Evolutionary conservation across 2,888 invertebrate species (phyloP).

Genomic region (Eristalinus sepulchralis): DNA sequence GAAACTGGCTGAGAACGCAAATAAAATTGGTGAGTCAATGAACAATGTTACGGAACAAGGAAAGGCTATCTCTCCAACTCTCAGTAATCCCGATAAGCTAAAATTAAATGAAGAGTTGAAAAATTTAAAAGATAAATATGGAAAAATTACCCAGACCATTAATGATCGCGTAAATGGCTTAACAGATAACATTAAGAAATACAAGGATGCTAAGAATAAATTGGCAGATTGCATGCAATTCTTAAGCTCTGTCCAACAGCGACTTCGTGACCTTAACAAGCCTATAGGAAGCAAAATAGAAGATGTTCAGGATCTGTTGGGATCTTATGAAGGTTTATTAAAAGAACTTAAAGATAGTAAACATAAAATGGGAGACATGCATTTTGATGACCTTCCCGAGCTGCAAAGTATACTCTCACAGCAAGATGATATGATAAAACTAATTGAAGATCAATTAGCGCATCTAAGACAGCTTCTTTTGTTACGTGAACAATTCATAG

Average conservation of each 20-base stretch:
- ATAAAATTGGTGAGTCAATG: constrained; percentile 86
- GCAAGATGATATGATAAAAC: constrained; percentile 92
- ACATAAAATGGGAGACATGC: constrained; percentile 88
- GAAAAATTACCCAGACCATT: constrained; percentile 87
- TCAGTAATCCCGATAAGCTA: constrained; percentile 92
- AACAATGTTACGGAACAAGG: constrained; percentile 90
- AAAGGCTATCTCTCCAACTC: constrained; percentile 88
- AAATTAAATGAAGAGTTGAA: constrained; percentile 91
- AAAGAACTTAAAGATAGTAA: constrained; percentile 90
- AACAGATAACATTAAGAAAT: constrained; percentile 89
- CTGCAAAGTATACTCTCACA: constrained; percentile 89
- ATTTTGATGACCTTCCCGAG: constrained; percentile 89
- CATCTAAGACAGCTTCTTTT: constrained; percentile 89
- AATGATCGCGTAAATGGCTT: constrained; percentile 88
- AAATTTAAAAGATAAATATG: constrained; percentile 89
- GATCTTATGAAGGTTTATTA: constrained; percentile 89
- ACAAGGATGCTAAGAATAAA: constrained; percentile 90
- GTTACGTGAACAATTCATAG: constrained; percentile 93
- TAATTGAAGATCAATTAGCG: constrained; percentile 92
- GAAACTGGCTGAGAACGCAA: constrained; percentile 88
- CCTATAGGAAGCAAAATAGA: constrained; percentile 93
- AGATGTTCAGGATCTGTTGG: constrained; percentile 92
- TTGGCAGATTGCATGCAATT: constrained; percentile 91
- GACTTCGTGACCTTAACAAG: constrained; percentile 90
- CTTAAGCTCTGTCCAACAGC: constrained; percentile 90